Evolutionary conservation across 2,888 invertebrate genomes (phyloP).

Genomic region (Pristionchus exspectatus): DNA sequence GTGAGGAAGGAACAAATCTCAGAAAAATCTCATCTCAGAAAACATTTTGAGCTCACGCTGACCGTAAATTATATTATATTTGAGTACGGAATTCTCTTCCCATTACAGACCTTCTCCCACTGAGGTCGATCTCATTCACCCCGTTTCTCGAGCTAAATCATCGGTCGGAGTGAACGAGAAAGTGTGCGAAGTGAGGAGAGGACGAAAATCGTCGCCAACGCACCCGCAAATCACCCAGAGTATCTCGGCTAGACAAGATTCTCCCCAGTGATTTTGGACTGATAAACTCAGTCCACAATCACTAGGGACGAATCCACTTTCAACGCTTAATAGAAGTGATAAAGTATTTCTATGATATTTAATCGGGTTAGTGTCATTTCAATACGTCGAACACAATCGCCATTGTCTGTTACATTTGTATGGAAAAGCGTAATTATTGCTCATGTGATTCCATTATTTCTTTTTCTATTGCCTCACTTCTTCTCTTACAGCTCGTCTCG

Average conservation of each 20-base stretch:
- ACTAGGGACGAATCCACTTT: neutral
- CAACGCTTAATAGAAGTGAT: neutral
- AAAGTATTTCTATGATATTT: neutral
- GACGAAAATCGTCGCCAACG: neutral
- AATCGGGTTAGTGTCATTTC: too few species aligned
- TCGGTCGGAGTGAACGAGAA: neutral
- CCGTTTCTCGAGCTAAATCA: neutral
- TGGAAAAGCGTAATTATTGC: too few species aligned
- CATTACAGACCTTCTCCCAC: neutral
- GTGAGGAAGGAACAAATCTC: neutral
- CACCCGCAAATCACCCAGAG: neutral
- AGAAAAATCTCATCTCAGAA: too few species aligned
- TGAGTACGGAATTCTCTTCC: neutral
- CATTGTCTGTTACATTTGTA: too few species aligned
- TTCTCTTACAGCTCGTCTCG: neutral
- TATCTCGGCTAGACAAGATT: neutral
- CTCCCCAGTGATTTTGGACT: neutral
- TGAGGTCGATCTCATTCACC: neutral
- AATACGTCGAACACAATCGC: too few species aligned
- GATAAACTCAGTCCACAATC: neutral
- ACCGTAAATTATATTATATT: too few species aligned
- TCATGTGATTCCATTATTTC: neutral
- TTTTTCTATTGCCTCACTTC: neutral
- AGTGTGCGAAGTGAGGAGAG: neutral
- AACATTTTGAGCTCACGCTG: too few species aligned